phyloP scores from a whole-genome alignment of 2,797 vertebrate genomes.

The Coracias cyanogaster region DNA sequence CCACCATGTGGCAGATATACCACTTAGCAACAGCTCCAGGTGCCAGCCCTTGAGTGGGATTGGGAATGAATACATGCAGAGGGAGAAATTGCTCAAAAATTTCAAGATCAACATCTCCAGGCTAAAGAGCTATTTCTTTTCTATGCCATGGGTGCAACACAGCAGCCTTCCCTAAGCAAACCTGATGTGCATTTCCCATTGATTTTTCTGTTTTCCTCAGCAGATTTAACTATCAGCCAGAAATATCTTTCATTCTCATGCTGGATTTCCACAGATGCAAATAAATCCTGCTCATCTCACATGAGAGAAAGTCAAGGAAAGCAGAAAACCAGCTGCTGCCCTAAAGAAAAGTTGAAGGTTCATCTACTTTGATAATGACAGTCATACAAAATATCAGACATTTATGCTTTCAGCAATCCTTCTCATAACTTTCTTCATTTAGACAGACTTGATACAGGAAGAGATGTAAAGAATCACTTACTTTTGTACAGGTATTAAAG shows the following conservation, averaged over 20 bases:
- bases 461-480: constrained; percentile 50
- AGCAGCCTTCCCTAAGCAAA: constrained; percentile 39
- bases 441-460: constrained; percentile 21
- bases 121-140: constrained; percentile 68
- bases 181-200: constrained; percentile 41
- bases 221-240: constrained; percentile 58
- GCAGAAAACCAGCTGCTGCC: constrained; percentile 30
- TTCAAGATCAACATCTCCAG: constrained; percentile 63
- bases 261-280: constrained; percentile 36
- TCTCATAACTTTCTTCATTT: constrained; percentile 46
- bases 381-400: constrained; percentile 27
- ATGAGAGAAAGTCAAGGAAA: constrained; percentile 1
- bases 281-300: constrained; percentile 30
- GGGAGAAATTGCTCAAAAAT: constrained; percentile 64
- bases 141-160: constrained; percentile 14
- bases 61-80: constrained; percentile 39
- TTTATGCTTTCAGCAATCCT: constrained; percentile 34
- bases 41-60: constrained; percentile 24
- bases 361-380: constrained; percentile 40
- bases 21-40: constrained; percentile 58
- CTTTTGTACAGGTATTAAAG: constrained; percentile 52
- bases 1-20: constrained; percentile 46
- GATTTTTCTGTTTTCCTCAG: constrained; percentile 42
- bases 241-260: constrained; percentile 14
- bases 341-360: constrained; percentile 53